These are phyloP conservation scores for Mechanitis messenoides DNA, from an alignment of 2,888 invertebrate species.

Conservation along the genomic window DNA sequence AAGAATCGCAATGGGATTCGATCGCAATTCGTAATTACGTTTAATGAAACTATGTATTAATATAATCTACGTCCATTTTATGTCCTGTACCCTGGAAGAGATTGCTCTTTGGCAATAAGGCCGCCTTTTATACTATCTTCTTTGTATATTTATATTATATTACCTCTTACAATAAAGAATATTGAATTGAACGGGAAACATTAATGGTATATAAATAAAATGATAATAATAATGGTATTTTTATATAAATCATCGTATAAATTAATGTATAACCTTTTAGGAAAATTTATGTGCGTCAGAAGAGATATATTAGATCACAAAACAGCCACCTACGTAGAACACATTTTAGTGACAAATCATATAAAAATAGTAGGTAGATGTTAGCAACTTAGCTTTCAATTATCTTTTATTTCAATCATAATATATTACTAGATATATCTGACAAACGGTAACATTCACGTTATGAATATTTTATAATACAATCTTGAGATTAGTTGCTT, in stretches of 20 bases:
- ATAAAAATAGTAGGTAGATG: constrained; percentile 5
- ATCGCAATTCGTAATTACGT: no score
- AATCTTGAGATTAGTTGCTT: not conserved
- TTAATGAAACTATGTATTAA: no score
- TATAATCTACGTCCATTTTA: no score
- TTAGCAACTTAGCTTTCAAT: constrained; percentile 12
- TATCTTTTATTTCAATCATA: constrained; percentile 4
- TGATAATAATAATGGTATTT: not conserved
- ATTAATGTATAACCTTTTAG: constrained; percentile 8
- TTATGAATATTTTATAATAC: not conserved
- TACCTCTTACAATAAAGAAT: no score
- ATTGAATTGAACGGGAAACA: constrained; percentile 13
- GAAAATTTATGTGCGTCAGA: constrained; percentile 8
- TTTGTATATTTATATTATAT: no score
- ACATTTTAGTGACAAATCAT: constrained; percentile 5
- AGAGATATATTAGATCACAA: constrained; percentile 19
- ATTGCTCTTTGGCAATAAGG: no score
- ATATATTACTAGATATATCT: constrained; percentile 6
- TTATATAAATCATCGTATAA: constrained; percentile 11
- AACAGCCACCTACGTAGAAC: constrained; percentile 16
- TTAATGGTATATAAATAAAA: constrained; percentile 14
- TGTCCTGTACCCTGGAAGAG: no score
- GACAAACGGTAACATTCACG: constrained; percentile 6
- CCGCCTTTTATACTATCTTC: no score
- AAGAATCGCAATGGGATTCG: constrained; percentile 7